Evolutionary conservation across 1,140 invertebrate species (phyloP), one percentile per base, ranked within the genome.

Genomic region (Spodoptera frugiperda): DNA sequence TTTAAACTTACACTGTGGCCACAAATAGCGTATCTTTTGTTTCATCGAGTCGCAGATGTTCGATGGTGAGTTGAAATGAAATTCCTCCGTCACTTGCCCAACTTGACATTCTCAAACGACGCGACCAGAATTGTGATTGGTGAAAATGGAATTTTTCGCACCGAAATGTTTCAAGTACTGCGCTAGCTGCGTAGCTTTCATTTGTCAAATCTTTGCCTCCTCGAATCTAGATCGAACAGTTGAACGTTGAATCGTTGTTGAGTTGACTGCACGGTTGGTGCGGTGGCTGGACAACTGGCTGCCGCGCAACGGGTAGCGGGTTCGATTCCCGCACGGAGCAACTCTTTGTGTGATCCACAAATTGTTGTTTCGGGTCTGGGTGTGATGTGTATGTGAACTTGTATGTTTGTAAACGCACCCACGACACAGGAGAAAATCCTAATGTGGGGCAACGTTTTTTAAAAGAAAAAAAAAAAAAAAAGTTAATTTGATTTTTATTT

Each of bases 31-130:
- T 61, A 71, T 71, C 54, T 71, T 77, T 61, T 77, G 67, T 67
- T 77, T 76, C 51, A 44, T 33, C 46, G 55, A 63, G 57, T 61
- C 67, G 39, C 76, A 77, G 76, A 77, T 77, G 76, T 77, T 77
- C 76, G 33, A 72, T 65, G 30, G 55, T 49, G 48, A n/a, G 76
- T 72, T 39, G 76, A 77, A 77, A 77, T 77, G 76, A 77, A 77
- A 77, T 77, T 77, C 67, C 67, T 30, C 46, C 46, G 76, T 77
- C 76, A 77, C 48, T 33, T 54, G 65, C 21, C 14, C 30, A 30
- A 59, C 39, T 77, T 72, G 76, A 77, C 57, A 77, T 70, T 61
- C 57, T 54, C 25, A 12, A 68, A 21, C 17, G 48, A 77, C 76
- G 76, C 63, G 76, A 15, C 57, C 19, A 53, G 67, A 77, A 72